Conservation (phyloP, 2,888 invertebrate genomes). For the Loripinus fragilis region DNA sequence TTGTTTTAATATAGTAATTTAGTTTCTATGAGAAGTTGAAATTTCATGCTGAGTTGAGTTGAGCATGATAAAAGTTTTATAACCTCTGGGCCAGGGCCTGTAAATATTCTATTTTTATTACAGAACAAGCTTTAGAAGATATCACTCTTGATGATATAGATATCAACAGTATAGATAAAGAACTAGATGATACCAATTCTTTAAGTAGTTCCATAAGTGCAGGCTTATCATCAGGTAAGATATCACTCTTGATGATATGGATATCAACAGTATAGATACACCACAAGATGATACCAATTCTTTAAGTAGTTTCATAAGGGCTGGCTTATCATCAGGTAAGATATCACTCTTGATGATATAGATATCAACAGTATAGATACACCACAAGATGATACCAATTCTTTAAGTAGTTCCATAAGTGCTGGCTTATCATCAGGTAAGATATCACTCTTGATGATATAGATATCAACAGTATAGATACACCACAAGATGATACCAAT, state of each 20-base stretch:
- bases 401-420: conserved; percentile 89
- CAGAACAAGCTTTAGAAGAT: conserved; percentile 85
- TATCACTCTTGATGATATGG: conserved; percentile 92
- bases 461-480: conserved; percentile 91
- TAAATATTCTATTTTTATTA: conserved; percentile 17
- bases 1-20: no score
- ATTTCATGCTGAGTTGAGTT: no score
- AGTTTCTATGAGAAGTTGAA: no score
- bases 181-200: conserved; percentile 88
- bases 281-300: conserved; percentile 88
- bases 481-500: conserved; percentile 89
- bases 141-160: conserved; percentile 92
- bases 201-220: conserved; percentile 90
- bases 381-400: conserved; percentile 88
- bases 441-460: conserved; percentile 94
- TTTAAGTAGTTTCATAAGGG: conserved; percentile 90
- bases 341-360: conserved; percentile 92
- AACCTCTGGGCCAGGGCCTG: no score
- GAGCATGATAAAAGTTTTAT: no score
- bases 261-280: conserved; percentile 91
- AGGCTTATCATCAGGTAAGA: conserved; percentile 91
- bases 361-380: conserved; percentile 91
- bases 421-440: conserved; percentile 89
- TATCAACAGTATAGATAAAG: conserved; percentile 91
- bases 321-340: conserved; percentile 90